Evolutionary conservation across 2,797 vertebrate species (phyloP).

Genomic region (Sorex maritimensis): DNA sequence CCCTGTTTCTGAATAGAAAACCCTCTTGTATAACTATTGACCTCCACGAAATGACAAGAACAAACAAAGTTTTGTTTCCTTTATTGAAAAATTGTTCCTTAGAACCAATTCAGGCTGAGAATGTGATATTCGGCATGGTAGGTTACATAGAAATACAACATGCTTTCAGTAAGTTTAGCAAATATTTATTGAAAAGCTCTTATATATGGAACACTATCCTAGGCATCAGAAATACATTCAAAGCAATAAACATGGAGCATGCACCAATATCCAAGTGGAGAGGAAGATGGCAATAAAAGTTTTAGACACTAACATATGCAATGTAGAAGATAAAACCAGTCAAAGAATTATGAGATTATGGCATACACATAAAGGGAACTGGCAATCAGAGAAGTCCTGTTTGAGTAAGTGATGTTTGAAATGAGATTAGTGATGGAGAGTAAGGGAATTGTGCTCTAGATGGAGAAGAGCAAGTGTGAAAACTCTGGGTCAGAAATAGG

Average conservation of each 20-base stretch:
- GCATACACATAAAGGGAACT: neutral
- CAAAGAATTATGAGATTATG: neutral
- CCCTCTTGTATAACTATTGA: neutral
- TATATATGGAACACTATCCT: neutral
- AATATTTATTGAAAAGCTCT: neutral
- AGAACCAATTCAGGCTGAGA: neutral
- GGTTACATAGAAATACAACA: neutral
- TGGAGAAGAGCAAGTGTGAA: neutral
- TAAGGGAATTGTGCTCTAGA: neutral
- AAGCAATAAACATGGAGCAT: neutral
- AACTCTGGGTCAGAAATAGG: neutral
- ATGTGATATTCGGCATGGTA: neutral
- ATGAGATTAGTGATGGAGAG: neutral
- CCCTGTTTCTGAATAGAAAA: constrained; percentile 37
- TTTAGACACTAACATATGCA: neutral
- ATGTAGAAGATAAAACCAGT: neutral
- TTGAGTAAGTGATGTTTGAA: neutral
- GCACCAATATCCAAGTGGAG: neutral
- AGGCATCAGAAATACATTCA: neutral
- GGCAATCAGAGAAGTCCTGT: neutral
- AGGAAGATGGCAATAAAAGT: neutral
- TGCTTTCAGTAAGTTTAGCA: neutral
- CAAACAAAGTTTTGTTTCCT: neutral
- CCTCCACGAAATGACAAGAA: constrained; percentile 33
- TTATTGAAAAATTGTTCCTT: neutral